Conservation (phyloP, 1,140 invertebrate genomes). For the Trinorchestia longiramus region DNA sequence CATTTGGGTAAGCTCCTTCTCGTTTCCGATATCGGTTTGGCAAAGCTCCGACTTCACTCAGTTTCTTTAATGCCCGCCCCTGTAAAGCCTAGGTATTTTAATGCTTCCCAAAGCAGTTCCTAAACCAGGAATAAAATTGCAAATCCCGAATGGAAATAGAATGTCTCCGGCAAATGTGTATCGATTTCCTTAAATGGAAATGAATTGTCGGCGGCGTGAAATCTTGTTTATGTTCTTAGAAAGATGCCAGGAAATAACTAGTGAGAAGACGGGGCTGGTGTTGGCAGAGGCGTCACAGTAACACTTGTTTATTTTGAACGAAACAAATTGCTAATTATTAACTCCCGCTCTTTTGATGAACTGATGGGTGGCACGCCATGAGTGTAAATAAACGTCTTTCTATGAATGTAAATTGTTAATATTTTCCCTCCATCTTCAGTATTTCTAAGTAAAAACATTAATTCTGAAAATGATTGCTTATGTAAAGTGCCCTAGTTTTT, state of each 20-base stretch:
- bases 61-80: conserved; percentile 34
- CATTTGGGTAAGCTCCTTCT: conserved; percentile 35
- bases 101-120: conserved; percentile 34
- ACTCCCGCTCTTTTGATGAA: background rate
- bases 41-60: conserved; percentile 11
- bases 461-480: background rate
- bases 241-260: conserved; percentile 3
- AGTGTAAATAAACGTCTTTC: background rate
- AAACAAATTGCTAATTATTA: background rate
- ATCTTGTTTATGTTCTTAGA: conserved; percentile 3
- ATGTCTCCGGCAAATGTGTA: conserved; percentile 50
- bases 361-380: background rate
- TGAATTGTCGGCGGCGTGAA: conserved; percentile 46
- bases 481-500: background rate
- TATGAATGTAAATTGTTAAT: background rate
- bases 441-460: background rate
- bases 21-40: conserved; percentile 22
- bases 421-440: background rate
- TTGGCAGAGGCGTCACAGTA: background rate
- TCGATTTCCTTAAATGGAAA: conserved; percentile 53
- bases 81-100: conserved; percentile 43
- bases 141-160: conserved; percentile 52
- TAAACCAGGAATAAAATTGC: conserved; percentile 50
- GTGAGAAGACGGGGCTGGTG: background rate
- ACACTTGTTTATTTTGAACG: background rate